Evolutionary conservation across 1,140 invertebrate genomes (phyloP).

Genomic region (Pseudomyrmex pallidus): DNA sequence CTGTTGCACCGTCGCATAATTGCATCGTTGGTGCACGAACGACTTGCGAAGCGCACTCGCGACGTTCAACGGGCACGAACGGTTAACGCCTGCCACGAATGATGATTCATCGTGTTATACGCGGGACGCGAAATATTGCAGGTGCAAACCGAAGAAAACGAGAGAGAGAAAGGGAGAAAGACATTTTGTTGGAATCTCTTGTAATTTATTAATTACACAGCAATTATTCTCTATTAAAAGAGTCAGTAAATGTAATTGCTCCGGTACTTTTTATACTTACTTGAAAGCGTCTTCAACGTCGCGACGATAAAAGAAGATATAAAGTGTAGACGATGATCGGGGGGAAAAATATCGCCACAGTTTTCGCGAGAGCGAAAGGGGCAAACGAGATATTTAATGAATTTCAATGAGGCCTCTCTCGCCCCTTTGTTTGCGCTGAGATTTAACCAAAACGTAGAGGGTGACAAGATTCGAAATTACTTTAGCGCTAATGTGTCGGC

Average conservation of each 20-base stretch:
- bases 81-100: conserved; percentile 4
- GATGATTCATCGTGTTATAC: conserved; percentile 5
- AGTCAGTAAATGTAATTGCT: no score
- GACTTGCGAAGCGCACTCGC: conserved; percentile 29
- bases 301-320: background rate
- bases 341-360: background rate
- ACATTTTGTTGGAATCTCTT: conserved; percentile 1
- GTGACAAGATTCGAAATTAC: conserved; percentile 75
- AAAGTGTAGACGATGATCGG: background rate
- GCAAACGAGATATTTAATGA: conserved; percentile 69
- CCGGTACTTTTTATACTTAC: no score
- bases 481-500: conserved; percentile 62
- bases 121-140: background rate
- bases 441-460: conserved; percentile 72
- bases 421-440: conserved; percentile 76
- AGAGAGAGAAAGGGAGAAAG: background rate
- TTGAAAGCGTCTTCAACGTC: background rate
- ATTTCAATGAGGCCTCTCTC: conserved; percentile 73
- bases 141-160: no score
- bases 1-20: conserved; percentile 17
- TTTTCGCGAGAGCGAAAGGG: background rate
- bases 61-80: conserved; percentile 14
- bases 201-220: background rate
- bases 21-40: conserved; percentile 46
- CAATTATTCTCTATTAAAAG: no score